A percentile compares a stretch with the other conserved stretches of the same genome.
Evolutionary conservation across 2,888 invertebrate species (phyloP).

Genomic region (Physocephala rufipes): DNA sequence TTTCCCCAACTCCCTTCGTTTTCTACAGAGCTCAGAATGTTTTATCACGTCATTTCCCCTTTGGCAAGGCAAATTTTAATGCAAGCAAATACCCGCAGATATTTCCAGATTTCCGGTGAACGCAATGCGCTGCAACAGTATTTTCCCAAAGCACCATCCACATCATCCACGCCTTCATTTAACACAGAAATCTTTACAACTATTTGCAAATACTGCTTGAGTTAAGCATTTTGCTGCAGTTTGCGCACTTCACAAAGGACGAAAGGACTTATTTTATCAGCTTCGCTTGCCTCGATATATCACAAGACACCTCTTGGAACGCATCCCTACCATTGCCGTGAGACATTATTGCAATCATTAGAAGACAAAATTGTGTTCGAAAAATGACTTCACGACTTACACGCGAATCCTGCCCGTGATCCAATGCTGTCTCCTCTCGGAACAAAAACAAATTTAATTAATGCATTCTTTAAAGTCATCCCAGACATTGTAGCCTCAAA

Average conservation of each 20-base stretch:
- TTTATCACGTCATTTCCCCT: no score
- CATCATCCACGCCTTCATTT: neutral
- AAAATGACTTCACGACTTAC: no score
- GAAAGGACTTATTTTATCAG: neutral
- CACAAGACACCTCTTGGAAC: neutral
- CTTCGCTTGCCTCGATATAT: neutral
- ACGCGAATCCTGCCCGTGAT: no score
- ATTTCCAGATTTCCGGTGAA: neutral
- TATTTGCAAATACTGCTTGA: constrained; percentile 7
- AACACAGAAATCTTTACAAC: constrained; percentile 4
- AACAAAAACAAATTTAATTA: no score
- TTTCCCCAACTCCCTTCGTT: neutral
- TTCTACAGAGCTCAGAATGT: no score
- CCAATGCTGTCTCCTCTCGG: no score
- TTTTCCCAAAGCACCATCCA: neutral
- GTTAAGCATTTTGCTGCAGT: constrained; percentile 2
- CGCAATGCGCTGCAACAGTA: no score
- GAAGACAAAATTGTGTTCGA: neutral
- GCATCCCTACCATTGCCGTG: neutral
- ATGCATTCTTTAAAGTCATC: no score
- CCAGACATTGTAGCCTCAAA: no score
- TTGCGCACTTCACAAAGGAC: neutral
- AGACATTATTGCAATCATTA: neutral
- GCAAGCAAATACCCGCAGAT: neutral
- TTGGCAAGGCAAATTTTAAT: no score